Percentiles rank a stretch among this genome's conserved stretches.
Evolutionary conservation across 2,888 invertebrate species (phyloP).

Genomic region (Heteromurus nitidus): DNA sequence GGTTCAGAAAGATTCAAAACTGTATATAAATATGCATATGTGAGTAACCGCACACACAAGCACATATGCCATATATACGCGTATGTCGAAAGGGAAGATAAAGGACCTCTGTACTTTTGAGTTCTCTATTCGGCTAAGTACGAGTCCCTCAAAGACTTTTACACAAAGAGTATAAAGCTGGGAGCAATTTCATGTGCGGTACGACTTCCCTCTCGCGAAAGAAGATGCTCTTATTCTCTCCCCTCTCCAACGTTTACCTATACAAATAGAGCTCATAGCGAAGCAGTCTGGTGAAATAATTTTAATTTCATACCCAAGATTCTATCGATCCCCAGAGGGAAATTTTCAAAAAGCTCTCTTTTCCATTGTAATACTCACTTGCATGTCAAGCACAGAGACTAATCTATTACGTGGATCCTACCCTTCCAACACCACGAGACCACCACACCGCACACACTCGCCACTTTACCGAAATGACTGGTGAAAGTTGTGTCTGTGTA

Average conservation of each 20-base stretch:
- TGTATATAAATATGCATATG: no score
- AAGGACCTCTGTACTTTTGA: no score
- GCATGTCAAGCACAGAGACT: constrained; percentile 52
- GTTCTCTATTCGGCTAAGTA: no score
- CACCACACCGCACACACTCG: constrained; percentile 20
- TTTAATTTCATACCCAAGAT: constrained; percentile 63
- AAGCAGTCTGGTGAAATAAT: constrained; percentile 54
- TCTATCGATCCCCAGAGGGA: constrained; percentile 58
- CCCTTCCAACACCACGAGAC: constrained; percentile 15
- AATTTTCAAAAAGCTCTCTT: constrained; percentile 57
- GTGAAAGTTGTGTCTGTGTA: constrained; percentile 26
- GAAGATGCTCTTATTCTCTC: constrained; percentile 22
- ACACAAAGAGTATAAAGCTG: constrained; percentile 1
- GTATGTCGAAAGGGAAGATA: background rate
- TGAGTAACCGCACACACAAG: background rate
- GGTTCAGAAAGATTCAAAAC: constrained; percentile 26
- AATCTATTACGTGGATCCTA: constrained; percentile 50
- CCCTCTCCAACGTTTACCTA: constrained; percentile 27
- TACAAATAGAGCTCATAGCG: constrained; percentile 50
- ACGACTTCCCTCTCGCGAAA: background rate
- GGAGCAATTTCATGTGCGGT: constrained; percentile 57
- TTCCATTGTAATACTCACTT: constrained; percentile 51
- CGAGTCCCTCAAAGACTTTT: constrained; percentile 36
- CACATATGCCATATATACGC: background rate
- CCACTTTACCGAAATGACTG: constrained; percentile 18